These are phyloP conservation scores for Aselliscus stoliczkanus DNA, from an alignment of 2,797 vertebrate genomes.

Conservation along the genomic window DNA sequence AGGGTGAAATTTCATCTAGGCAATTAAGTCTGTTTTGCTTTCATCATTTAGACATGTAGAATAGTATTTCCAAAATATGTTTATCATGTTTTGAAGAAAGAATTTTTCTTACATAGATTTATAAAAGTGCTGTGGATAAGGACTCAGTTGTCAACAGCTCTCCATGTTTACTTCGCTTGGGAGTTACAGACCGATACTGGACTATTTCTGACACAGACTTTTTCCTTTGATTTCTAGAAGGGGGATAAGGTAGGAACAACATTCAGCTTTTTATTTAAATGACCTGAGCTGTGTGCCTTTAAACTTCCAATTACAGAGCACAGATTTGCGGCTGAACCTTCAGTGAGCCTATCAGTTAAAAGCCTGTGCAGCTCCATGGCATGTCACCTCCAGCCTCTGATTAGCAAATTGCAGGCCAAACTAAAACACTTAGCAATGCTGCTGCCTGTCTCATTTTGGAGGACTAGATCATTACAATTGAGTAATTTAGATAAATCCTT, in stretches of 20 bases:
- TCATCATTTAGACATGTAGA: conserved; percentile 16
- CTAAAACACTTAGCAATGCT: conserved; percentile 42
- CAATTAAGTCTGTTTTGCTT: conserved; percentile 58
- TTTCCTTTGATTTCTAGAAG: conserved; percentile 44
- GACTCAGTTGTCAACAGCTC: neutral
- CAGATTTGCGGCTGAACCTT: conserved; percentile 60
- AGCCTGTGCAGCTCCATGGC: conserved; percentile 46
- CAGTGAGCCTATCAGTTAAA: conserved; percentile 68
- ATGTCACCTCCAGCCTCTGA: conserved; percentile 62
- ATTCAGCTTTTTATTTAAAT: conserved; percentile 46
- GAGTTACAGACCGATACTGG: neutral
- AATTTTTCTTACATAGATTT: conserved; percentile 31
- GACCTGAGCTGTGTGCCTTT: conserved; percentile 56
- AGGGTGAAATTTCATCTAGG: conserved; percentile 49
- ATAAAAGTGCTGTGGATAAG: neutral
- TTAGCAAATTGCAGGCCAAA: conserved; percentile 72
- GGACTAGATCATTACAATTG: conserved; percentile 67
- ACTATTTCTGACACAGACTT: neutral
- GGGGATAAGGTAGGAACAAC: conserved; percentile 7
- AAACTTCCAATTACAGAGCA: conserved; percentile 66
- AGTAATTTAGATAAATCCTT: conserved; percentile 68
- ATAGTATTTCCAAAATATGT: neutral
- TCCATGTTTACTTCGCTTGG: neutral
- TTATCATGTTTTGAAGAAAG: neutral
- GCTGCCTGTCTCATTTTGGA: conserved; percentile 50